Conservation (phyloP, 2,113 vertebrate species). For the Furnarius figulus region DNA sequence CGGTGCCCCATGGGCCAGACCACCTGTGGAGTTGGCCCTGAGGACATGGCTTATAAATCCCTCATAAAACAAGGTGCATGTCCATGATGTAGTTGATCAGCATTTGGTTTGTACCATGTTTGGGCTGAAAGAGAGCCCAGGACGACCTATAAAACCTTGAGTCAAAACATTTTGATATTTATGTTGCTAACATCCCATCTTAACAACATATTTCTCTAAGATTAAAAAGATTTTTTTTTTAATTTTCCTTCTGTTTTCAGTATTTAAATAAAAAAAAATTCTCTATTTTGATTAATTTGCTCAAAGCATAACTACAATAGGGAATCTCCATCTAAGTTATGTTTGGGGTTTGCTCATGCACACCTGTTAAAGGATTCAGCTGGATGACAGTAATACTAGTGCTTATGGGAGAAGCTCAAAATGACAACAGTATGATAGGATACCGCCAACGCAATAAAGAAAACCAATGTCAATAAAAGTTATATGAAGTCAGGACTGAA, state of each 20-base stretch:
- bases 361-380: not conserved
- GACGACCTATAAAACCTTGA: not conserved
- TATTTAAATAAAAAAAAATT: not conserved
- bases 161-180: not conserved
- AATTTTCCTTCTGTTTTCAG: not conserved
- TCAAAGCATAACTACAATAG: not conserved
- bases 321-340: not conserved
- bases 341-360: not conserved
- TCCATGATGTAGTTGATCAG: not conserved
- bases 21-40: not conserved
- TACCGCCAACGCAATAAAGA: not conserved
- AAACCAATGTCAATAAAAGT: constrained; percentile 26
- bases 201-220: not conserved
- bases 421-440: not conserved
- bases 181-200: not conserved
- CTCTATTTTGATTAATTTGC: not conserved
- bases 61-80: not conserved
- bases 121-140: not conserved
- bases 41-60: not conserved
- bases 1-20: not conserved
- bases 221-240: not conserved
- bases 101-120: not conserved
- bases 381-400: not conserved
- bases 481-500: constrained; percentile 42
- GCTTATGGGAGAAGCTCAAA: constrained; percentile 7